A percentile compares a stretch with the other conserved stretches of the same genome.
These are phyloP conservation scores for Drosophila recens DNA, from an alignment of 2,888 invertebrate species.

Conservation along the genomic window DNA sequence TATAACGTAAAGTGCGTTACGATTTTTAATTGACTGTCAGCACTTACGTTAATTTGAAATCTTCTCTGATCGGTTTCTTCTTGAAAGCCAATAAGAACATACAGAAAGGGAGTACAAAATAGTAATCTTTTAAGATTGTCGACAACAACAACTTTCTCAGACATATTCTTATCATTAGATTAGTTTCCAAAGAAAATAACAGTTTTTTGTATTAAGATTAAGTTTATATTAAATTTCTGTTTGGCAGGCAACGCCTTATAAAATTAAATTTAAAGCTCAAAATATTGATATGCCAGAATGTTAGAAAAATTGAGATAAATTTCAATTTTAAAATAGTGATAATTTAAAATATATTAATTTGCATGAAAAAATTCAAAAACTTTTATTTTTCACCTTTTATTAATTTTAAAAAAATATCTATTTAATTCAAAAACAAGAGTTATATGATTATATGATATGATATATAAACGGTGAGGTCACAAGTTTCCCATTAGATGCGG, in stretches of 20 bases:
- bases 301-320: background rate
- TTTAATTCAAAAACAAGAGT: background rate
- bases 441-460: too few species aligned
- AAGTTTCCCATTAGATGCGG: conserved; percentile 20
- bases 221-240: background rate
- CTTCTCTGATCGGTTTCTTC: background rate
- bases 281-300: background rate
- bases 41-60: background rate
- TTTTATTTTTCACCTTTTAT: too few species aligned
- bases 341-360: too few species aligned
- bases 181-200: conserved; percentile 7
- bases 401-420: too few species aligned
- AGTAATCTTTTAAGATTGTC: conserved; percentile 12
- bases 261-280: background rate
- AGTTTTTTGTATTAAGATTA: background rate
- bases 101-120: background rate
- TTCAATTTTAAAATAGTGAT: too few species aligned
- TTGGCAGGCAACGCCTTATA: background rate
- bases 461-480: conserved; percentile 11
- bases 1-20: conserved; percentile 28
- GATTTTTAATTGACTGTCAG: conserved; percentile 25
- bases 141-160: background rate
- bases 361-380: too few species aligned
- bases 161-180: conserved; percentile 8
- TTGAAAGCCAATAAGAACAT: background rate